Conservation (phyloP, 2,888 invertebrate genomes). For the Apamea sordens region DNA sequence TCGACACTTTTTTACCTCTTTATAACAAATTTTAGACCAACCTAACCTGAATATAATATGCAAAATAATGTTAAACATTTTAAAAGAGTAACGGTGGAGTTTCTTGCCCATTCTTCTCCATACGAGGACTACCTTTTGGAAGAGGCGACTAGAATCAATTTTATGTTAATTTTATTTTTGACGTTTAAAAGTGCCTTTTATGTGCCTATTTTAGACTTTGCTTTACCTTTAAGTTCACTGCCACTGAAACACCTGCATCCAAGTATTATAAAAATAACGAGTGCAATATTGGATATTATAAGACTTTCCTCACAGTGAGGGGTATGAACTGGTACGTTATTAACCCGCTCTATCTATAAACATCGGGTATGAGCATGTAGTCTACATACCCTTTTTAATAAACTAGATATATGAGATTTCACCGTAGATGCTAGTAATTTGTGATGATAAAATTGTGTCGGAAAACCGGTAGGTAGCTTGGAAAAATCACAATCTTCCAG, state of each 20-base stretch:
- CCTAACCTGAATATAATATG: too few relatives aligned
- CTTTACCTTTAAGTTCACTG: neutral
- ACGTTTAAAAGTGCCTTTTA: too few relatives aligned
- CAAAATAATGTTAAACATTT: too few relatives aligned
- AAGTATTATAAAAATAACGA: neutral
- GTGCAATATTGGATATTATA: slow-evolving; percentile 23
- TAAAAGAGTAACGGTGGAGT: too few relatives aligned
- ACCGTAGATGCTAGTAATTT: neutral
- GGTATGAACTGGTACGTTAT: slow-evolving; percentile 21
- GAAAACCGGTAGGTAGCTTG: neutral
- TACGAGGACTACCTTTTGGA: too few relatives aligned
- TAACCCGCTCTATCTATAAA: neutral
- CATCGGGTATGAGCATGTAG: neutral
- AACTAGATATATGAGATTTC: neutral
- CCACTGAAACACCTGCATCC: neutral
- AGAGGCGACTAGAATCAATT: too few relatives aligned
- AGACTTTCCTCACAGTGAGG: slow-evolving; percentile 34
- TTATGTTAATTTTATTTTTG: too few relatives aligned
- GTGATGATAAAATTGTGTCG: neutral
- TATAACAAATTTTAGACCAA: too few relatives aligned
- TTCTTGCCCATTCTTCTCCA: too few relatives aligned
- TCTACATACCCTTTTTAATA: slow-evolving; percentile 9
- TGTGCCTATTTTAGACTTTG: too few relatives aligned
- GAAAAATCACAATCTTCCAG: neutral
- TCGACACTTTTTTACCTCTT: too few relatives aligned